Conservation (phyloP, 2,888 invertebrate species). For the Drosophila niveifrons region DNA sequence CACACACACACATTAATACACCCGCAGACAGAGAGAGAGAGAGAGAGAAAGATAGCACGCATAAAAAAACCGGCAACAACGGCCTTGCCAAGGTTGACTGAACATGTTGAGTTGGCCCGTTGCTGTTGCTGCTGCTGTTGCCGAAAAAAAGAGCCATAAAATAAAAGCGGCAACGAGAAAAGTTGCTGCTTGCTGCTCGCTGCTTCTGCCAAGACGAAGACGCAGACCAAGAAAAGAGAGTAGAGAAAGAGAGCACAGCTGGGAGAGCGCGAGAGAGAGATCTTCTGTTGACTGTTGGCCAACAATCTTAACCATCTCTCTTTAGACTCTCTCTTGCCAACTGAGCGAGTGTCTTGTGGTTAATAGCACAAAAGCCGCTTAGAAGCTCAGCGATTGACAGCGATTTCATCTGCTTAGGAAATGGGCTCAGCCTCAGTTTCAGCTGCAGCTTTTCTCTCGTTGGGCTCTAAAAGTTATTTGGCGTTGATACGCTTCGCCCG, state of each 20-base stretch:
- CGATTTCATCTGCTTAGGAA: constrained; percentile 57
- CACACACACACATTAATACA: constrained; percentile 33
- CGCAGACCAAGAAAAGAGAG: constrained; percentile 50
- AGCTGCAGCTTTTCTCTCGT: constrained; percentile 17
- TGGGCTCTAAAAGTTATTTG: constrained; percentile 47
- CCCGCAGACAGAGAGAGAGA: background rate
- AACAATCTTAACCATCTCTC: constrained; percentile 24
- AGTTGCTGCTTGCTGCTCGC: constrained; percentile 62
- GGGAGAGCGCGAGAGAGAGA: constrained; percentile 10
- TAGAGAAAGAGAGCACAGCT: constrained; percentile 24
- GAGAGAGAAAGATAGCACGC: constrained; percentile 39
- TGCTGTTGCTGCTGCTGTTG: constrained; percentile 61
- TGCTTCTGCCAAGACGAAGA: constrained; percentile 54
- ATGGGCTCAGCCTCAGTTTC: constrained; percentile 49
- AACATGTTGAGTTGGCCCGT: constrained; percentile 66
- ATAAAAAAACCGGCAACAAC: constrained; percentile 83
- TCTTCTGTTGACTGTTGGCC: constrained; percentile 22
- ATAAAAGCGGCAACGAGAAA: constrained; percentile 66
- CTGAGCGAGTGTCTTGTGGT: constrained; percentile 16
- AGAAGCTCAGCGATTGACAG: constrained; percentile 66
- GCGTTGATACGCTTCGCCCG: constrained; percentile 42
- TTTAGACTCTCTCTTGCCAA: constrained; percentile 16
- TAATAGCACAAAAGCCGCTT: constrained; percentile 66
- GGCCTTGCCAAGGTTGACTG: constrained; percentile 85
- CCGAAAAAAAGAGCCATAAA: constrained; percentile 69